These are phyloP conservation scores for Zophobas morio DNA, from an alignment of 1,140 invertebrate species.

Conservation along the genomic window DNA sequence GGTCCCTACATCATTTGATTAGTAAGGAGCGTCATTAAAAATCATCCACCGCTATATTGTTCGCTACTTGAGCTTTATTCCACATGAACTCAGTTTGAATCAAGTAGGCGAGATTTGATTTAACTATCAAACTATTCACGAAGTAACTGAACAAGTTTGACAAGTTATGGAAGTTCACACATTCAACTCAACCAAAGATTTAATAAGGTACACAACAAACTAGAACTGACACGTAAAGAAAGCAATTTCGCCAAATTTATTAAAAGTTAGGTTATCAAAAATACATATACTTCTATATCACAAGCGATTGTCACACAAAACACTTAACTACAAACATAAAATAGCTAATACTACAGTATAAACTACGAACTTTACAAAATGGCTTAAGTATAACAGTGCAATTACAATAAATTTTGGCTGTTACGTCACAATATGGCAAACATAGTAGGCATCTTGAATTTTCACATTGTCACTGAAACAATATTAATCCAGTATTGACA, in stretches of 20 bases:
- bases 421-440: constrained; percentile 23
- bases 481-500: constrained; percentile 16
- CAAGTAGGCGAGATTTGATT: not conserved
- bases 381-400: constrained; percentile 23
- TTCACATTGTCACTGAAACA: constrained; percentile 51
- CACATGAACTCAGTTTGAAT: no score
- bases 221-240: not conserved
- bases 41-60: no score
- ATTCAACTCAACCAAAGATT: not conserved
- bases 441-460: not conserved
- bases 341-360: constrained; percentile 23
- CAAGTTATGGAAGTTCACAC: not conserved
- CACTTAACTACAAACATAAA: constrained; percentile 21
- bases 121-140: not conserved
- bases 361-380: constrained; percentile 37
- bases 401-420: constrained; percentile 27
- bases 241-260: constrained; percentile 32
- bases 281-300: constrained; percentile 37
- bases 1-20: no score
- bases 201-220: not conserved
- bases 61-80: no score
- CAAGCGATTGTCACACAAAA: constrained; percentile 34
- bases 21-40: no score
- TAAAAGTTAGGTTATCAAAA: constrained; percentile 27
- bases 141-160: not conserved